phyloP scores from a whole-genome alignment of 2,888 invertebrate species.

The Scaptomyza flava region DNA sequence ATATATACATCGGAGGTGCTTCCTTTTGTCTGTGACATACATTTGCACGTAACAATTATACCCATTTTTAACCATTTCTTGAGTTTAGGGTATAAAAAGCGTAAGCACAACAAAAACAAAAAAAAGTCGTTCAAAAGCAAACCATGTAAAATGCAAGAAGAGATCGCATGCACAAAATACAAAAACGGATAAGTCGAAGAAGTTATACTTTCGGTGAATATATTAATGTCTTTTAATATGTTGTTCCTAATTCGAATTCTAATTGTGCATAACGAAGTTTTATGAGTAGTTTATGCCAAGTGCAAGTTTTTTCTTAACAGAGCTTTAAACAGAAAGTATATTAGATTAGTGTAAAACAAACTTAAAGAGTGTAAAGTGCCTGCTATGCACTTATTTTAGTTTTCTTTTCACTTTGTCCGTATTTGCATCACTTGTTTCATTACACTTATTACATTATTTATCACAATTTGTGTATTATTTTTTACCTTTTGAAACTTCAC shows the following conservation, averaged over 20 bases:
- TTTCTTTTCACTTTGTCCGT: not conserved
- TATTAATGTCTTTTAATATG: not conserved
- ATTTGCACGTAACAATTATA: too few relatives aligned
- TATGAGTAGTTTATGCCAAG: too few relatives aligned
- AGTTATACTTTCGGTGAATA: not conserved
- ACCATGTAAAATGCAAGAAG: slow-evolving; percentile 7
- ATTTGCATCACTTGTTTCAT: not conserved
- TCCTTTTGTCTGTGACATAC: too few relatives aligned
- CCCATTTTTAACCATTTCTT: too few relatives aligned
- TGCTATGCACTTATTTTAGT: not conserved
- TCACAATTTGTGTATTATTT: slow-evolving; percentile 1
- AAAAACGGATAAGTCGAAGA: not conserved
- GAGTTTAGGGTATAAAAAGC: not conserved
- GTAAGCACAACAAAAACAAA: slow-evolving; percentile 17
- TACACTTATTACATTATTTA: not conserved
- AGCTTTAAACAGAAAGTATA: too few relatives aligned
- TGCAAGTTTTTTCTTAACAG: too few relatives aligned
- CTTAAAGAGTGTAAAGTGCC: not conserved
- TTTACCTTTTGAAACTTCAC: not conserved
- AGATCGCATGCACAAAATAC: not conserved
- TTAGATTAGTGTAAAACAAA: too few relatives aligned
- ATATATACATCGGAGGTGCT: too few relatives aligned
- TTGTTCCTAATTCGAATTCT: too few relatives aligned
- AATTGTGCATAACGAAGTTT: too few relatives aligned
- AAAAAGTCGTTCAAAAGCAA: slow-evolving; percentile 21